These are phyloP conservation scores for Incurvaria masculella DNA, from an alignment of 2,888 invertebrate species.

Conservation along the genomic window DNA sequence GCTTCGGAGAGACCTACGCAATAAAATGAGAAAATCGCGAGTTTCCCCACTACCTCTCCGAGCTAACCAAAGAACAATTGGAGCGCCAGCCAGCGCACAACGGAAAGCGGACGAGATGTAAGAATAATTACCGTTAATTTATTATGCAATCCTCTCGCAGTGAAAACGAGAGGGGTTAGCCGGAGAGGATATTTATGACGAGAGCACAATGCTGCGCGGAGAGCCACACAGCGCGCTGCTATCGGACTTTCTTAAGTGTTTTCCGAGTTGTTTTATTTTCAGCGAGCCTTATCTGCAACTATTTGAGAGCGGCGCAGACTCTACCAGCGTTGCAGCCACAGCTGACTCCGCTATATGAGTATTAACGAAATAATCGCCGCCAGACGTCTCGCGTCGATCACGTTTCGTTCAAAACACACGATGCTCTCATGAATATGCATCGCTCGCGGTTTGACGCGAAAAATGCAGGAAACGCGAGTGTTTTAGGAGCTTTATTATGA, in stretches of 20 bases:
- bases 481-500: background rate
- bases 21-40: background rate
- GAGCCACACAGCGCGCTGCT: constrained; percentile 3
- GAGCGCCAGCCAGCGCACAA: constrained; percentile 22
- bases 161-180: constrained; percentile 23
- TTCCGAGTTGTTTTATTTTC: background rate
- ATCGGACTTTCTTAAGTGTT: background rate
- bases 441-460: background rate
- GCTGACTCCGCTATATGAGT: background rate
- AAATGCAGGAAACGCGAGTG: background rate
- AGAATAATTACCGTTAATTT: constrained; percentile 44
- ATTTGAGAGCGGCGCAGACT: background rate
- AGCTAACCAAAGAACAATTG: constrained; percentile 31
- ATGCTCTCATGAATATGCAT: background rate
- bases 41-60: constrained; percentile 8
- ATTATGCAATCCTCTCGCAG: constrained; percentile 36
- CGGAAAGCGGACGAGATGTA: constrained; percentile 26
- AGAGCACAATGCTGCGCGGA: constrained; percentile 26
- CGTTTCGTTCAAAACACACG: too few species aligned
- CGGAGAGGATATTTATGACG: constrained; percentile 27
- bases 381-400: background rate
- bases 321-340: background rate
- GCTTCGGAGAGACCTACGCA: background rate
- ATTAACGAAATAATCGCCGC: background rate
- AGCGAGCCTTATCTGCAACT: background rate